Base-by-base conservation (phyloP, 2,113 vertebrate genomes). In the Stegastes partitus region DNA sequence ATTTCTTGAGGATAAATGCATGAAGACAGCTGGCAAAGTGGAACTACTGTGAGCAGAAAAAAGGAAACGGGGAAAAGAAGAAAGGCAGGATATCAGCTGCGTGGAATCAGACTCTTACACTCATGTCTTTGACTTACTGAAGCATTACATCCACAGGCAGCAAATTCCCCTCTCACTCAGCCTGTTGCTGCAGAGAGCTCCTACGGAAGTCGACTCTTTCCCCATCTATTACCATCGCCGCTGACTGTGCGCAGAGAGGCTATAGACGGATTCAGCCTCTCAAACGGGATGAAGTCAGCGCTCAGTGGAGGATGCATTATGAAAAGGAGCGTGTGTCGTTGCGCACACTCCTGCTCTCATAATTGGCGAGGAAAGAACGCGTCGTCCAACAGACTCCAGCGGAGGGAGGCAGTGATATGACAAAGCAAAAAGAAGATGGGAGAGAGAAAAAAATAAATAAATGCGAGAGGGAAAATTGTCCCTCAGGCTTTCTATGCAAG, bases 251-350 rank as follows among this genome's bases (percentile, higher is more conserved):
- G 51, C 34, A 50, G 55, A 53, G 57, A 75, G 31, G 73, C 70
- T 68, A 51, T 50, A 31, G 45, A 62, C 67, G 69, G 72, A 79
- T 62, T 70, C 61, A 64, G 42, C 65, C 70, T 65, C 68, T 82
- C 73, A 83, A 54, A 85, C 37, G 22, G 56, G 73, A 82, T 71
- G 54, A 74, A 70, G 64, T 77, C 58, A 50, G 68, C 3, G 31
- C 66, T 89, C 82, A 83, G 65, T 51, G 69, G 28, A 16, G 62
- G 12, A 34, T 39, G 62, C 72, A 80, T 72, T 82, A 68, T 42
- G 44, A 71, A 54, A 37, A 56, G n/a, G 26, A 49, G 39, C 16
- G 58, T 51, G 50, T 69, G 19, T 42, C 26, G 19, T 53, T 22
- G 14, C 16, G 8, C 21, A 21, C 42, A 25, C 54, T 49, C 5